A percentile compares a stretch with the other conserved stretches of the same genome.
phyloP scores from a whole-genome alignment of 2,113 vertebrate genomes.

The Condylura cristata region DNA sequence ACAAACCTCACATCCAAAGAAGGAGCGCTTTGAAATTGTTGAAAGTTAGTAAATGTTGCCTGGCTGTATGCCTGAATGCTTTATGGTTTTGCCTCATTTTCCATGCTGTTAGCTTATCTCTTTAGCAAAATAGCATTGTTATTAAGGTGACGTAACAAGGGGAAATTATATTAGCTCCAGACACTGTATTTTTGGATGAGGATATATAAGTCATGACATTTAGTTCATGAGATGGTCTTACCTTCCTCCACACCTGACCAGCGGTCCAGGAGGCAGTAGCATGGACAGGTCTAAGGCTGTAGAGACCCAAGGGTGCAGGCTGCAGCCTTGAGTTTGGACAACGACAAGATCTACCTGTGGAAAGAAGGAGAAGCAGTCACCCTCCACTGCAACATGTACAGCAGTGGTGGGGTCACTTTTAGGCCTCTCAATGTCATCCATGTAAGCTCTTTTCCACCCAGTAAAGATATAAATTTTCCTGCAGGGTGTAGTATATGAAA shows the following conservation, averaged over 20 bases:
- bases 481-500: background rate
- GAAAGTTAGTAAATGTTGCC: slow-evolving; percentile 61
- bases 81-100: slow-evolving; percentile 69
- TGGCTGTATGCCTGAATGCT: slow-evolving; percentile 69
- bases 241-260: slow-evolving; percentile 69
- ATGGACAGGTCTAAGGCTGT: no score
- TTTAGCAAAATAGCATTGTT: slow-evolving; percentile 75
- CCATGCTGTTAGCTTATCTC: slow-evolving; percentile 75
- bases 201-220: slow-evolving; percentile 75
- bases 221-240: slow-evolving; percentile 48
- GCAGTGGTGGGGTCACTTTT: no score
- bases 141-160: slow-evolving; percentile 77
- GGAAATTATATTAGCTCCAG: slow-evolving; percentile 78
- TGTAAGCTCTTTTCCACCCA: background rate
- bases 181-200: slow-evolving; percentile 70
- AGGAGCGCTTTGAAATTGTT: background rate
- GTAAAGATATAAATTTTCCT: background rate
- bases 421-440: background rate
- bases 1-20: background rate
- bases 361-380: background rate
- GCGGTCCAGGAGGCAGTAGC: background rate
- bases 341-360: background rate
- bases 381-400: background rate
- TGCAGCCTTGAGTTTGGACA: background rate
- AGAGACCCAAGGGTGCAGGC: background rate